Evolutionary conservation across 2,888 invertebrate species (phyloP).

Genomic region (Boloria euphrosyne): DNA sequence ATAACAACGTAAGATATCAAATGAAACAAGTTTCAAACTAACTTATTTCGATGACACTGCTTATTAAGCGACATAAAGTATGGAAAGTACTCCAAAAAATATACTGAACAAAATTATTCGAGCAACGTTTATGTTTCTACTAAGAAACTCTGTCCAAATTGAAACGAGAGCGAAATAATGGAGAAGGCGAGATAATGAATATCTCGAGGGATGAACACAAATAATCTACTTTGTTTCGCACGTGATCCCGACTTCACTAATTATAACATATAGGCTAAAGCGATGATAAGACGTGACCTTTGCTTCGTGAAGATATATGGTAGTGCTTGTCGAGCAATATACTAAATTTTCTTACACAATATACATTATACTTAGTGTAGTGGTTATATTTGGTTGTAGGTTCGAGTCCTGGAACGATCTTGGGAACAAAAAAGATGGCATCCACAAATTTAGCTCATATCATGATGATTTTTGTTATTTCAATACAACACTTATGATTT

Average conservation of each 20-base stretch:
- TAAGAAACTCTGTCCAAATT: conserved; percentile 20
- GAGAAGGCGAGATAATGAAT: conserved; percentile 40
- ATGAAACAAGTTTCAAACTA: neutral
- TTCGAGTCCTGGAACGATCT: too few relatives aligned
- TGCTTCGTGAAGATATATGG: conserved; percentile 15
- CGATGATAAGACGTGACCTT: conserved; percentile 29
- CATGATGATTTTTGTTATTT: too few relatives aligned
- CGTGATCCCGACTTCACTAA: conserved; percentile 47
- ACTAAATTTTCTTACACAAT: neutral
- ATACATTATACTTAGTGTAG: too few relatives aligned
- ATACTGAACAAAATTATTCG: conserved; percentile 9
- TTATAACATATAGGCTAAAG: conserved; percentile 43
- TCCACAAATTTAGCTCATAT: too few relatives aligned
- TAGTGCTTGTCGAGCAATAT: neutral
- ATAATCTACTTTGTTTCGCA: conserved; percentile 47
- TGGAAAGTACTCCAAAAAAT: neutral
- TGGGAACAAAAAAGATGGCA: too few relatives aligned
- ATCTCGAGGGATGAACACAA: conserved; percentile 42
- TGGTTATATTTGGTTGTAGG: too few relatives aligned
- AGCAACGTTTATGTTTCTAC: conserved; percentile 6
- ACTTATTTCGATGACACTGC: neutral
- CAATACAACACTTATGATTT: too few relatives aligned
- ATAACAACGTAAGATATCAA: too few relatives aligned
- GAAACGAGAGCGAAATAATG: conserved; percentile 39
- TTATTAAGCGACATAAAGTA: neutral